A percentile compares a stretch with the other conserved stretches of the same genome.
Conservation (phyloP, 37 sponge, comb jelly and placozoan genomes). For the Dysidea cf. avara region DNA sequence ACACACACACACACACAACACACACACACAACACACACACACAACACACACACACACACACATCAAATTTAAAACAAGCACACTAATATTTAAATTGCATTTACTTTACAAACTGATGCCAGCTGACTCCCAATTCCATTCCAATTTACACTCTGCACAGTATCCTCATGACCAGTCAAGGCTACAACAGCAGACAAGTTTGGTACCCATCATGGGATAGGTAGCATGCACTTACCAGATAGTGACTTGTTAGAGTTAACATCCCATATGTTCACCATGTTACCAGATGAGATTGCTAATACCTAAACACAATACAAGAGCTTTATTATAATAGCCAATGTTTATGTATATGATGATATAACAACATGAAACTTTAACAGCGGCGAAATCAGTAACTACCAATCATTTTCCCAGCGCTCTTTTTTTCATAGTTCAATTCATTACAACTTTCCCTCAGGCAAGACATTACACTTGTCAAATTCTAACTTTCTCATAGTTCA, state of each 20-base stretch:
- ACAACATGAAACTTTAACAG: no score
- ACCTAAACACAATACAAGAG: slow-evolving; percentile 35
- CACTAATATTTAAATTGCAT: not conserved
- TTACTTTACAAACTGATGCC: slow-evolving; percentile 73
- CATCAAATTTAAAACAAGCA: not conserved
- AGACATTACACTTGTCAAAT: no score
- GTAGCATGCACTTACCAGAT: slow-evolving; percentile 28
- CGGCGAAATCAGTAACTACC: no score
- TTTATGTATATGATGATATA: no score
- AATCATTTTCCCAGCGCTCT: no score
- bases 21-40: slow-evolving; percentile 4
- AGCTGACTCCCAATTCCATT: slow-evolving; percentile 57
- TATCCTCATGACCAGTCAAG: slow-evolving; percentile 42
- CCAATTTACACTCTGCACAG: slow-evolving; percentile 75
- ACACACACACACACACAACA: slow-evolving; percentile 15
- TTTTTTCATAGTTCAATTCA: no score
- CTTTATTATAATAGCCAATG: no score
- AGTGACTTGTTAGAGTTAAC: slow-evolving; percentile 25
- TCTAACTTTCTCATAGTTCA: no score
- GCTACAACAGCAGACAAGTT: slow-evolving; percentile 21
- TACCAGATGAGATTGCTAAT: slow-evolving; percentile 31
- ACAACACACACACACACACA: not conserved
- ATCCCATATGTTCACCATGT: slow-evolving; percentile 62
- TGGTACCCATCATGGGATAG: no score
- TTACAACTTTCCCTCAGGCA: no score